A percentile compares a stretch with the other conserved stretches of the same genome.
phyloP scores from a whole-genome alignment of 2,113 vertebrate species.

The Sprattus sprattus region DNA sequence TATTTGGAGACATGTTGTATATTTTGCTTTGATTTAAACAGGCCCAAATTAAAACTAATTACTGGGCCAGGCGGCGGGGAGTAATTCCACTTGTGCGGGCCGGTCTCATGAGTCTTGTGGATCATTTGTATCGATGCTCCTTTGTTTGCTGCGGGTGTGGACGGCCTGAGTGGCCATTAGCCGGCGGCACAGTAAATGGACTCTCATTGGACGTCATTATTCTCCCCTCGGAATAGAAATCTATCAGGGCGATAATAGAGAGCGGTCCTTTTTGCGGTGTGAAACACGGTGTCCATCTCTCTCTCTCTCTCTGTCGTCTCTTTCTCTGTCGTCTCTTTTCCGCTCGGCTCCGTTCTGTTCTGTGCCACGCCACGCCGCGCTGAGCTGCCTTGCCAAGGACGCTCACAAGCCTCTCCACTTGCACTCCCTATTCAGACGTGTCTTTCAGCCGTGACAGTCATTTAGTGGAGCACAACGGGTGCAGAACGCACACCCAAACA shows the following conservation, averaged over 20 bases:
- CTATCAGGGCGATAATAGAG: slow-evolving; percentile 10
- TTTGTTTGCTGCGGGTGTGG: slow-evolving; percentile 8
- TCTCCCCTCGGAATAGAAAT: slow-evolving; percentile 7
- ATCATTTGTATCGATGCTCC: not conserved
- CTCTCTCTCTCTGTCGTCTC: not conserved
- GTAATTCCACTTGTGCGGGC: slow-evolving; percentile 1
- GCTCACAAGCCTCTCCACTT: not conserved
- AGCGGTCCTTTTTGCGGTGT: not conserved
- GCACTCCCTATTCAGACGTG: not conserved
- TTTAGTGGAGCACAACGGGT: not conserved
- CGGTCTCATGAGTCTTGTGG: not conserved
- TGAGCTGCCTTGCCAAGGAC: not conserved
- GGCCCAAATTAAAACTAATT: slow-evolving; percentile 42
- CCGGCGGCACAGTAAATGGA: not conserved
- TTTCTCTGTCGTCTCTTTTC: not conserved
- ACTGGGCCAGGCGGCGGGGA: slow-evolving; percentile 14
- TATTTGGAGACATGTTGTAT: slow-evolving; percentile 28
- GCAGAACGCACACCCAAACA: not conserved
- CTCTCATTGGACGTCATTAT: slow-evolving; percentile 9
- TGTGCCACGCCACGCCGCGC: not conserved
- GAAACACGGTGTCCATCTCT: slow-evolving; percentile 4
- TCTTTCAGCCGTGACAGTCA: slow-evolving; percentile 3
- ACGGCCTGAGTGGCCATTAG: not conserved
- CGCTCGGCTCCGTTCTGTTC: not conserved
- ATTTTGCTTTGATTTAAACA: slow-evolving; percentile 35